Evolutionary conservation across 2,888 invertebrate genomes (phyloP).

Genomic region (Philhelius pedissequus): DNA sequence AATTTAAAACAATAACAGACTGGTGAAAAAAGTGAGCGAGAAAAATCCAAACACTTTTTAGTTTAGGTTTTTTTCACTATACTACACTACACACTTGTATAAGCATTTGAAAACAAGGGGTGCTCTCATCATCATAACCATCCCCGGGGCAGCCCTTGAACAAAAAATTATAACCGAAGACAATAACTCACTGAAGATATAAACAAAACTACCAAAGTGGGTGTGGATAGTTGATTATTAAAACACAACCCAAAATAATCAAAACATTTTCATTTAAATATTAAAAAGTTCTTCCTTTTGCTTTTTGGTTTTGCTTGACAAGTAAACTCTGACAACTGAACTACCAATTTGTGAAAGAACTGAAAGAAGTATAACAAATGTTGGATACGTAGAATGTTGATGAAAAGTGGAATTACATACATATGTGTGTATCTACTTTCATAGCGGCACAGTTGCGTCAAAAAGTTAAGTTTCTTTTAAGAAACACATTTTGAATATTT

Average conservation of each 20-base stretch:
- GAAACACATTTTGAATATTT: too few relatives aligned
- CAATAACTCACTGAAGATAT: slow-evolving; percentile 26
- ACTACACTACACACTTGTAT: slow-evolving; percentile 26
- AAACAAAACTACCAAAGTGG: slow-evolving; percentile 30
- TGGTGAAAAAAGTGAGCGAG: not conserved
- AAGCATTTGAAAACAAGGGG: not conserved
- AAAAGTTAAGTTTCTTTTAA: slow-evolving; percentile 14
- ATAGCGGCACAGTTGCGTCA: slow-evolving; percentile 36
- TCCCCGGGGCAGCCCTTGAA: slow-evolving; percentile 35
- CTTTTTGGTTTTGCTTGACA: slow-evolving; percentile 16
- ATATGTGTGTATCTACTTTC: not conserved
- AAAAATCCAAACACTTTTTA: slow-evolving; percentile 6
- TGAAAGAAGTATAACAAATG: not conserved
- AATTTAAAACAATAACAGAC: slow-evolving; percentile 46
- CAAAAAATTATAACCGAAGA: not conserved
- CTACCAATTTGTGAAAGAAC: slow-evolving; percentile 22
- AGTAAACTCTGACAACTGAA: slow-evolving; percentile 12
- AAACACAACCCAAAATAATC: slow-evolving; percentile 26
- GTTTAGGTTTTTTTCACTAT: not conserved
- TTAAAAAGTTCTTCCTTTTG: slow-evolving; percentile 19
- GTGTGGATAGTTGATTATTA: slow-evolving; percentile 37
- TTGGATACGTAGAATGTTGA: not conserved
- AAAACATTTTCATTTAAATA: slow-evolving; percentile 47
- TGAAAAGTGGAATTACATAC: slow-evolving; percentile 33
- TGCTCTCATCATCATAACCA: slow-evolving; percentile 16